These are phyloP conservation scores for Gallinago undulata DNA, from an alignment of 2,113 vertebrate genomes.

Conservation along the genomic window DNA sequence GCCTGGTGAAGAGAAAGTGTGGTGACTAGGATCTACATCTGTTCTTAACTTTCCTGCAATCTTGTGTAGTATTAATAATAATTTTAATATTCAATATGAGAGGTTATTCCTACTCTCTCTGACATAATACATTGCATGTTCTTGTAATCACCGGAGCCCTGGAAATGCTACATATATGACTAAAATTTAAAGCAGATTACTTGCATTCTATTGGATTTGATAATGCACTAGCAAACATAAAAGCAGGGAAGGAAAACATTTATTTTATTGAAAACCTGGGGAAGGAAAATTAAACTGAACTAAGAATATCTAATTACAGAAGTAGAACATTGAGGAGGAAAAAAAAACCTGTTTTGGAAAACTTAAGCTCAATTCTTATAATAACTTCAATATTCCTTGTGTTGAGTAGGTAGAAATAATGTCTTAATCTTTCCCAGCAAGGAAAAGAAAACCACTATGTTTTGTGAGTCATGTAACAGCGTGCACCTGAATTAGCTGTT, in stretches of 20 bases:
- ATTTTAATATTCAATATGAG: neutral
- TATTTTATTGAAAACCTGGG: neutral
- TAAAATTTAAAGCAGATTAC: neutral
- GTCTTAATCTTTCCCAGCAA: neutral
- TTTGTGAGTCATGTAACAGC: neutral
- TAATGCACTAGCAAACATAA: neutral
- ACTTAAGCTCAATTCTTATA: neutral
- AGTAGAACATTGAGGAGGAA: neutral
- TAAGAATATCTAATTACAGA: neutral
- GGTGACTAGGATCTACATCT: neutral
- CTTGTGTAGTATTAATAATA: neutral
- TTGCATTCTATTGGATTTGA: neutral
- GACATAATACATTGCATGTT: neutral
- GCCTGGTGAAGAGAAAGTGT: neutral
- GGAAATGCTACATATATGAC: neutral
- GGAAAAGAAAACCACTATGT: neutral
- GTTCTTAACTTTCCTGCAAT: neutral
- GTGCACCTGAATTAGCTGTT: neutral
- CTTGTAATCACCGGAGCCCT: neutral
- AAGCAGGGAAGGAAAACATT: neutral
- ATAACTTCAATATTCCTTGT: neutral
- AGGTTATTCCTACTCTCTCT: neutral
- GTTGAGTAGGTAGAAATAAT: neutral
- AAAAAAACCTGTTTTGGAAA: neutral
- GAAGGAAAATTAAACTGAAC: neutral